These are phyloP conservation scores for Halocaridina rubra DNA, from an alignment of 2,888 invertebrate genomes.

Conservation along the genomic window DNA sequence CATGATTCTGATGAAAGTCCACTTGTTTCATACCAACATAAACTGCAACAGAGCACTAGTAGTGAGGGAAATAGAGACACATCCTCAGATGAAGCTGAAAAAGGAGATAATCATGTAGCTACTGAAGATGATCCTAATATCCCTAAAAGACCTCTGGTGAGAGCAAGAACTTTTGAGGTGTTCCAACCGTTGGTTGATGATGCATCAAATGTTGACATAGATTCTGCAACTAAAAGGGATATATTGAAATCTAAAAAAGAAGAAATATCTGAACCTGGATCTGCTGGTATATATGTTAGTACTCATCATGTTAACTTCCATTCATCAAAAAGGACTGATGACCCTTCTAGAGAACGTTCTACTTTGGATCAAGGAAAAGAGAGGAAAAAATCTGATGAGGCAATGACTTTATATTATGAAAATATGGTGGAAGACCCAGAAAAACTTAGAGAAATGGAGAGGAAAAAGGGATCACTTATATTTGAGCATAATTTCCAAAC, in stretches of 20 bases:
- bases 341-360: background rate
- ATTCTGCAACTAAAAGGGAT: background rate
- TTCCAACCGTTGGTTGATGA: constrained; percentile 20
- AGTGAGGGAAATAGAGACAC: background rate
- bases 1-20: constrained; percentile 53
- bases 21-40: background rate
- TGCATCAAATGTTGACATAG: background rate
- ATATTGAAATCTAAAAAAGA: background rate
- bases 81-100: background rate
- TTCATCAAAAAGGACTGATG: constrained; percentile 5
- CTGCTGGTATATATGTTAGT: background rate
- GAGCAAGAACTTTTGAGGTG: constrained; percentile 49
- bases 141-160: constrained; percentile 30
- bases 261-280: background rate
- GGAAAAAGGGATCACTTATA: constrained; percentile 57
- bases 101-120: background rate
- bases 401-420: constrained; percentile 23
- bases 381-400: constrained; percentile 35
- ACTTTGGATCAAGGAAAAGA: constrained; percentile 9
- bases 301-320: background rate
- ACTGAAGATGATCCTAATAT: background rate
- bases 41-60: background rate
- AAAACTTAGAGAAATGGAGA: constrained; percentile 50
- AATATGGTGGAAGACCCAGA: constrained; percentile 38
- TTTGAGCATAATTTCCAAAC: constrained; percentile 61